phyloP scores from a whole-genome alignment of 2,113 vertebrate genomes.

The Vidua chalybeata region DNA sequence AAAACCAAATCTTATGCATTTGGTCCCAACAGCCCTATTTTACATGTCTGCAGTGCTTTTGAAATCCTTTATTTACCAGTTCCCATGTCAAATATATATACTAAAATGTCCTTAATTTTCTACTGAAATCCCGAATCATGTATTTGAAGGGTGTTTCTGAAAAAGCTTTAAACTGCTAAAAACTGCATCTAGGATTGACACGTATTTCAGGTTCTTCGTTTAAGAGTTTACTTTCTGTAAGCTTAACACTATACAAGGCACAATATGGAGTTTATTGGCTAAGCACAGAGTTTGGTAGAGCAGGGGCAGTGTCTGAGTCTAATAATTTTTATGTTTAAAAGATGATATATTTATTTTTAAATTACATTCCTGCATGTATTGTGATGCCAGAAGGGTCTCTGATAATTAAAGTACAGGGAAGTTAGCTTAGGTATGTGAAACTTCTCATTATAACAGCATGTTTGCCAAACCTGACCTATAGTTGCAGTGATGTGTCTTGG shows the following conservation, averaged over 20 bases:
- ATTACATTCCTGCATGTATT: neutral
- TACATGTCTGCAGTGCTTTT: neutral
- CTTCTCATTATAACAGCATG: neutral
- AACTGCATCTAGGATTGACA: neutral
- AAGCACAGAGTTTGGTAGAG: neutral
- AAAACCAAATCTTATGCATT: neutral
- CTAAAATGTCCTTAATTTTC: neutral
- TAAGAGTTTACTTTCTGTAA: neutral
- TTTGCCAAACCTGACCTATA: neutral
- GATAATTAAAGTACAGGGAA: neutral
- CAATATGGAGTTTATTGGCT: neutral
- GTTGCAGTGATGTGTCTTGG: neutral
- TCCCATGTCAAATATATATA: neutral
- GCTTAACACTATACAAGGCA: neutral
- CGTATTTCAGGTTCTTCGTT: neutral
- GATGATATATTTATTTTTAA: neutral
- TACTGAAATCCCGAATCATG: neutral
- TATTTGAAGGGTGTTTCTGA: neutral
- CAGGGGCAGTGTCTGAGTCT: neutral
- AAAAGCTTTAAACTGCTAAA: neutral
- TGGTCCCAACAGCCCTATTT: neutral
- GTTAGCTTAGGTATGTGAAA: neutral
- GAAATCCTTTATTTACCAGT: neutral
- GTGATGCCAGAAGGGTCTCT: neutral
- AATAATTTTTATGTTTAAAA: neutral